These are phyloP conservation scores for Lophura nycthemera DNA, from an alignment of 2,113 vertebrate genomes.

Conservation along the genomic window DNA sequence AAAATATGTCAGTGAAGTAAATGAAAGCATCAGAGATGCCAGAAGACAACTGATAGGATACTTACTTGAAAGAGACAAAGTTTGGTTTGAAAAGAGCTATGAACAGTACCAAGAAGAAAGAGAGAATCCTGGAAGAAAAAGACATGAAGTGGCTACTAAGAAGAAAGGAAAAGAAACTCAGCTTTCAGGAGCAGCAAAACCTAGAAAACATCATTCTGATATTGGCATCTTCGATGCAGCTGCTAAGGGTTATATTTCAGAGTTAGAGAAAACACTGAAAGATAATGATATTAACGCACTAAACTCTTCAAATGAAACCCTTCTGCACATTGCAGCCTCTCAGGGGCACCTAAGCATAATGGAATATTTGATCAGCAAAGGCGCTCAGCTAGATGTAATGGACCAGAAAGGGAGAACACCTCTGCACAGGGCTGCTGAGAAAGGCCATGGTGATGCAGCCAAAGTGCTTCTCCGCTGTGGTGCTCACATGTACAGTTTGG, in stretches of 20 bases:
- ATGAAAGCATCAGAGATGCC: constrained; percentile 74
- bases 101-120: neutral
- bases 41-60: constrained; percentile 84
- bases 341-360: constrained; percentile 60
- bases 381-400: constrained; percentile 71
- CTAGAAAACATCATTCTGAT: neutral
- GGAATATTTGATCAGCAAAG: constrained; percentile 77
- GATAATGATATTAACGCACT: constrained; percentile 44
- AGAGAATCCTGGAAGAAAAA: neutral
- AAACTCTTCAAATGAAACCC: constrained; percentile 69
- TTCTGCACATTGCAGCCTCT: constrained; percentile 79
- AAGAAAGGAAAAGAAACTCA: constrained; percentile 13
- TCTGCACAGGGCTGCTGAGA: constrained; percentile 80
- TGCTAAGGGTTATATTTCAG: constrained; percentile 56
- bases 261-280: constrained; percentile 65
- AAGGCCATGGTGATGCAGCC: constrained; percentile 57
- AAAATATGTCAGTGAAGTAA: constrained; percentile 73
- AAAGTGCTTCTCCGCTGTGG: constrained; percentile 61
- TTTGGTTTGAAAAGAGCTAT: constrained; percentile 12
- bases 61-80: constrained; percentile 80
- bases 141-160: neutral
- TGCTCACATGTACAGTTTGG: constrained; percentile 68
- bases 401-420: constrained; percentile 76
- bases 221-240: constrained; percentile 48
- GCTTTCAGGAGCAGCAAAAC: neutral